phyloP scores from a whole-genome alignment of 1,140 invertebrate species.

The Oryzaephilus surinamensis region DNA sequence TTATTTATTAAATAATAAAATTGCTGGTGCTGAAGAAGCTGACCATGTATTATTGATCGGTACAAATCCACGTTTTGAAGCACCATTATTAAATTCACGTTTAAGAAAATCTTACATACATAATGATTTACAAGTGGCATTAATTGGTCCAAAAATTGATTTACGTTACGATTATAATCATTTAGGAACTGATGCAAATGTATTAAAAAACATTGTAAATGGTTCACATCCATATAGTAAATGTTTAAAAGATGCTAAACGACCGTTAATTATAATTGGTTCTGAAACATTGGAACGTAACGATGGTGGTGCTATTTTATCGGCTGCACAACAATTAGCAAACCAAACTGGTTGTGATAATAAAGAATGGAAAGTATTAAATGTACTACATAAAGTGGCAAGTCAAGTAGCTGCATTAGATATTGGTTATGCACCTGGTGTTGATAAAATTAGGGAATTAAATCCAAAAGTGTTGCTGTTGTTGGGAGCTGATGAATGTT shows the following conservation, averaged over 20 bases:
- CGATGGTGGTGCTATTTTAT: constrained; percentile 70
- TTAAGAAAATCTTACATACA: constrained; percentile 88
- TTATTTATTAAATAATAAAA: constrained; percentile 85
- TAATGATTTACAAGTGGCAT: constrained; percentile 69
- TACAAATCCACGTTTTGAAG: constrained; percentile 95
- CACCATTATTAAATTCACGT: constrained; percentile 92
- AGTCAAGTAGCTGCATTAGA: constrained; percentile 91
- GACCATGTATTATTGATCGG: constrained; percentile 90
- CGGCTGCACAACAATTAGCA: constrained; percentile 63
- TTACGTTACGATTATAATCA: constrained; percentile 91
- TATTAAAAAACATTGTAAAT: constrained; percentile 61
- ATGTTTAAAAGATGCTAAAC: constrained; percentile 67
- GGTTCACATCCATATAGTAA: constrained; percentile 68
- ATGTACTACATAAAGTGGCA: constrained; percentile 83
- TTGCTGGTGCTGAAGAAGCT: constrained; percentile 82
- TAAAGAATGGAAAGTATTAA: constrained; percentile 63
- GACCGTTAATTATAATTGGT: constrained; percentile 87
- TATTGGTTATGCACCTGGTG: constrained; percentile 80
- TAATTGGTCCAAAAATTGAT: constrained; percentile 87
- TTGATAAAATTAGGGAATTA: constrained; percentile 53
- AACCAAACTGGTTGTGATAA: too few species aligned
- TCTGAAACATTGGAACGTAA: constrained; percentile 66
- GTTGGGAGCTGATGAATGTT: constrained; percentile 83
- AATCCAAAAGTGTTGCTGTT: constrained; percentile 80
- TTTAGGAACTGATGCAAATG: constrained; percentile 64